These are phyloP conservation scores for Chloroclysta siterata DNA, from an alignment of 2,888 invertebrate genomes.

Conservation along the genomic window DNA sequence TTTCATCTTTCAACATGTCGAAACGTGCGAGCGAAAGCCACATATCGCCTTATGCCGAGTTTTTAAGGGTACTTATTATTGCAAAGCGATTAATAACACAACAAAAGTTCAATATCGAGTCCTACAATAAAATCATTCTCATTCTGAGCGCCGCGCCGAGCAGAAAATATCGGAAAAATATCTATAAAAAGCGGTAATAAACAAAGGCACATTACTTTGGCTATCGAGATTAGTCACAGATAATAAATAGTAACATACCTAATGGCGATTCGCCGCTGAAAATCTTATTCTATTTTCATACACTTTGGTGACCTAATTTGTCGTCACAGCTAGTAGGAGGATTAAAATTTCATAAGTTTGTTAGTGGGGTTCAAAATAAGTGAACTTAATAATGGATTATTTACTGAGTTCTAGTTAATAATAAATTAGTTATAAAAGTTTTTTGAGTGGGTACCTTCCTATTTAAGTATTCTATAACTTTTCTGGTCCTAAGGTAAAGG, in stretches of 20 bases:
- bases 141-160: neutral
- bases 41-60: no score
- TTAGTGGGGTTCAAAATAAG: conserved; percentile 1
- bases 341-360: conserved; percentile 7
- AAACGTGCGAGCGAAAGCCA: no score
- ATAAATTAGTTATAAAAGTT: no score
- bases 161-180: conserved; percentile 12
- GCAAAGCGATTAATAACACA: neutral
- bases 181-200: conserved; percentile 14
- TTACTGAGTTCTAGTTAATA: conserved; percentile 1
- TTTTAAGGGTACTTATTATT: no score
- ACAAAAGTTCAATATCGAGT: neutral
- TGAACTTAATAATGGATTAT: neutral
- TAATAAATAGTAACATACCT: conserved; percentile 1
- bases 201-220: conserved; percentile 9
- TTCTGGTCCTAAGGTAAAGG: no score
- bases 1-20: no score
- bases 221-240: conserved; percentile 4
- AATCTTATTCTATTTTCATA: conserved; percentile 40
- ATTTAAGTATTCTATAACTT: no score
- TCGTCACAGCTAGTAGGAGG: conserved; percentile 10
- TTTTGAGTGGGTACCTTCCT: no score
- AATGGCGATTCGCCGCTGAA: conserved; percentile 10
- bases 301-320: conserved; percentile 36
- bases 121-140: neutral